Evolutionary conservation across 1,140 invertebrate species (phyloP).

Genomic region (Metopolophium dirhodum): DNA sequence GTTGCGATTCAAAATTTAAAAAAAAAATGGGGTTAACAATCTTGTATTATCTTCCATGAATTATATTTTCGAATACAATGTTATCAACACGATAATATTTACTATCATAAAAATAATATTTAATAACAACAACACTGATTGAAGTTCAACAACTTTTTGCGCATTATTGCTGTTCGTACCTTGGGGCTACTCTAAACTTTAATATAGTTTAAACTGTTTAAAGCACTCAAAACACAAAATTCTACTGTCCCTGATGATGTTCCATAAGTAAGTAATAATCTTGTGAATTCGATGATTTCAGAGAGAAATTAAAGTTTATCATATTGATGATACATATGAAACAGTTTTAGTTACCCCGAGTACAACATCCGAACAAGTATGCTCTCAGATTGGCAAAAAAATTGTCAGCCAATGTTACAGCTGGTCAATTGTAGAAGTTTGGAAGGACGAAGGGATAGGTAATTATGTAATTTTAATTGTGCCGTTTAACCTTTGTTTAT

Average conservation of each 20-base stretch:
- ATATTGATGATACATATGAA: not conserved
- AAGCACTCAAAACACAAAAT: no score
- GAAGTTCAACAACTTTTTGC: not conserved
- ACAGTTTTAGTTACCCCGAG: not conserved
- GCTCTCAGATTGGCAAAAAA: not conserved
- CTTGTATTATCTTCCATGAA: not conserved
- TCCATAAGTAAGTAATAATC: not conserved
- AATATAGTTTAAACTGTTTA: not conserved
- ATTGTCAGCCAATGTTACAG: not conserved
- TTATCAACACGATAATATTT: not conserved
- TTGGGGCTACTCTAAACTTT: not conserved
- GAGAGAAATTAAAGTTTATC: constrained; percentile 12
- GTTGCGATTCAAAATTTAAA: not conserved
- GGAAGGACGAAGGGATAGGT: constrained; percentile 39
- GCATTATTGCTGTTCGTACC: not conserved
- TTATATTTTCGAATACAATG: not conserved
- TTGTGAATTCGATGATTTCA: not conserved
- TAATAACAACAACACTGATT: not conserved
- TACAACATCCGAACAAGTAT: not conserved
- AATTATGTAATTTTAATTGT: not conserved
- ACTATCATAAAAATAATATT: not conserved
- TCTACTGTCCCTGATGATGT: not conserved
- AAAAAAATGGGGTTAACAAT: not conserved
- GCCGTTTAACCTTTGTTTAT: not conserved
- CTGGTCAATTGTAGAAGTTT: constrained; percentile 3